phyloP scores from a whole-genome alignment of 2,113 vertebrate species.

The Lampris incognitus region DNA sequence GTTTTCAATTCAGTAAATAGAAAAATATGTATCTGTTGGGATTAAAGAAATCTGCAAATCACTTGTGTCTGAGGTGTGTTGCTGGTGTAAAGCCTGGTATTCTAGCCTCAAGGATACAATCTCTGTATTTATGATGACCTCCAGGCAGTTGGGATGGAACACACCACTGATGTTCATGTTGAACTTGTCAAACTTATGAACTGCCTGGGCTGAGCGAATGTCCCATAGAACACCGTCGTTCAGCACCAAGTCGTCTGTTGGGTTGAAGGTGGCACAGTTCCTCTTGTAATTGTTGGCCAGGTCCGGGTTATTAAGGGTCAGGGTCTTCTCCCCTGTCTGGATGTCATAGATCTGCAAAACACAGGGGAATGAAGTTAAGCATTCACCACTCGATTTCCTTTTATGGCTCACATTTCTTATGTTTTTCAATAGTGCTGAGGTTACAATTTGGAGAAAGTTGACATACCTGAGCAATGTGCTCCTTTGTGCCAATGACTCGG shows the following conservation, averaged over 20 bases:
- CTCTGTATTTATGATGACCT: constrained; percentile 98
- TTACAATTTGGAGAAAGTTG: not conserved
- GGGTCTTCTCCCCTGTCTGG: constrained; percentile 96
- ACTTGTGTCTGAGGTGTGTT: too few species aligned
- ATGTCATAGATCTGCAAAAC: constrained; percentile 95
- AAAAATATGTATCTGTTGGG: too few species aligned
- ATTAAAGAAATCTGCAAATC: too few species aligned
- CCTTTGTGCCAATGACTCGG: constrained; percentile 97
- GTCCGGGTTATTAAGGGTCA: constrained; percentile 98
- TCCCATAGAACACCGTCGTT: constrained; percentile 99
- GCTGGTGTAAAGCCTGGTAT: not conserved
- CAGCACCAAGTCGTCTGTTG: constrained; percentile 97
- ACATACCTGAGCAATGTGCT: constrained; percentile 94
- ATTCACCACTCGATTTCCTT: not conserved
- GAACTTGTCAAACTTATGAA: constrained; percentile 99
- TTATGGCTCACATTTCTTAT: not conserved
- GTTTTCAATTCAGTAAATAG: too few species aligned
- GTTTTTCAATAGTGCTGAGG: not conserved
- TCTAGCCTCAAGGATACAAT: constrained; percentile 91
- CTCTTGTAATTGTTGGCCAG: constrained; percentile 99
- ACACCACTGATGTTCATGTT: constrained; percentile 99
- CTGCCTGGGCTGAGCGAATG: constrained; percentile 94
- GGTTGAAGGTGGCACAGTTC: constrained; percentile 98
- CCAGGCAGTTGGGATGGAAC: constrained; percentile 96
- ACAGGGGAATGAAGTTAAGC: constrained; percentile 71